Evolutionary conservation across 53 echinoderm and acorn worm species (phyloP), one percentile per base, ranked within the genome.

Genomic region (Zoroaster sp.): DNA sequence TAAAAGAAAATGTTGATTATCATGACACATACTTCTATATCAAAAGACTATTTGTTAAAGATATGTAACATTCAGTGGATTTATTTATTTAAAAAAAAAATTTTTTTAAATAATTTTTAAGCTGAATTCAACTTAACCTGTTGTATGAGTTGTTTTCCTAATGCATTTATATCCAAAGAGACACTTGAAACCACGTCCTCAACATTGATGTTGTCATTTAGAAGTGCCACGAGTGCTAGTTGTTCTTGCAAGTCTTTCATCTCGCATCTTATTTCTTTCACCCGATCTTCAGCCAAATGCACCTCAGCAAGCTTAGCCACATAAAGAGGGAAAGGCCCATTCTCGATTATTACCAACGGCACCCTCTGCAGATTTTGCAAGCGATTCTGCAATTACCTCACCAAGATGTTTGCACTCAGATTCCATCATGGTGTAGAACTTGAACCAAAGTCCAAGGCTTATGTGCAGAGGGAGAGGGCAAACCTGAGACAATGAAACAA

Each of bases 391-490:
- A 8, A 78, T 78, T 37, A 35, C 23, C 39, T 78, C 78, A 17
- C 54, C 59, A 37, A 78, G 78, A 21, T 54, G 18, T 54, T 78
- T 78, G 54, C 78, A 78, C 33, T 55, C 54, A 4, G 18, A n/a
- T 39, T 78, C 78, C 18, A 78, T 14, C 54, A 78, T 4, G 33
- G 54, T 65, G 66, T 36, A 87, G 4, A 87, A 35, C 40, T 87
- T 87, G 18, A 74, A 75, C 87, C 87, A 87, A 1, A 87, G 17
- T 37, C 87, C 87, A 30, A 74, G 74, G 30, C 74, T 74, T 4
- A 87, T 87, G 65, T 87, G 87, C 1, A 87, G 87, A 4, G 87
- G 15, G 5, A 52, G 87, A 55, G 87, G 87, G 30, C 87, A 87
- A 15, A 87, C 35, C 87, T 75, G 73, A 38, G n/a, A 21, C 55